Evolutionary conservation across 2,888 invertebrate genomes (phyloP).

Genomic region (Odontomyia ornata): DNA sequence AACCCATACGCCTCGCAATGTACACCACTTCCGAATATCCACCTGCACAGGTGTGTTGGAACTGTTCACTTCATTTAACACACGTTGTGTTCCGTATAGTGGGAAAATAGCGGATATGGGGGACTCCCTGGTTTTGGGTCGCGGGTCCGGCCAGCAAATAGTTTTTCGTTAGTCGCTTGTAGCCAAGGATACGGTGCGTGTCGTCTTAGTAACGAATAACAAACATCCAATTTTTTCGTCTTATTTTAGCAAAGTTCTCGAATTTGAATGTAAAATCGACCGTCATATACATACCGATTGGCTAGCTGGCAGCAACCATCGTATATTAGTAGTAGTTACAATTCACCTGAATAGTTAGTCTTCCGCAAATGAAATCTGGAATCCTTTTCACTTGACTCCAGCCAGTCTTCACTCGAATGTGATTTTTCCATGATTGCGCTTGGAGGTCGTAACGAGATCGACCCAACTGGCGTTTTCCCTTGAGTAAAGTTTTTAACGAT

Average conservation of each 20-base stretch:
- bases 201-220: slow-evolving; percentile 52
- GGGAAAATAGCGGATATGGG: slow-evolving; percentile 16
- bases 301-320: slow-evolving; percentile 37
- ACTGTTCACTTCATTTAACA: slow-evolving; percentile 35
- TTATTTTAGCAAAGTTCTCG: slow-evolving; percentile 43
- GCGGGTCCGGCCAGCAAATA: slow-evolving; percentile 58
- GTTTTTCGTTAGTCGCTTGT: slow-evolving; percentile 65
- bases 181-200: slow-evolving; percentile 64
- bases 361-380: slow-evolving; percentile 36
- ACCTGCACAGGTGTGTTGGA: slow-evolving; percentile 30
- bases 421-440: slow-evolving; percentile 28
- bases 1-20: not conserved
- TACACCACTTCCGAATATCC: not conserved
- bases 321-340: slow-evolving; percentile 10
- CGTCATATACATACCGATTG: slow-evolving; percentile 39
- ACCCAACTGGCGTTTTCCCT: not conserved
- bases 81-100: slow-evolving; percentile 1
- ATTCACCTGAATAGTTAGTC: not conserved
- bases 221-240: slow-evolving; percentile 39
- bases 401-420: slow-evolving; percentile 16
- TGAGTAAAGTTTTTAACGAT: not conserved
- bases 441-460: not conserved
- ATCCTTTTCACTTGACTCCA: slow-evolving; percentile 35
- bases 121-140: slow-evolving; percentile 7
- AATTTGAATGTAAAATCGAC: slow-evolving; percentile 44